Evolutionary conservation across 2,113 vertebrate species (phyloP).

Genomic region (Kryptolebias marmoratus): DNA sequence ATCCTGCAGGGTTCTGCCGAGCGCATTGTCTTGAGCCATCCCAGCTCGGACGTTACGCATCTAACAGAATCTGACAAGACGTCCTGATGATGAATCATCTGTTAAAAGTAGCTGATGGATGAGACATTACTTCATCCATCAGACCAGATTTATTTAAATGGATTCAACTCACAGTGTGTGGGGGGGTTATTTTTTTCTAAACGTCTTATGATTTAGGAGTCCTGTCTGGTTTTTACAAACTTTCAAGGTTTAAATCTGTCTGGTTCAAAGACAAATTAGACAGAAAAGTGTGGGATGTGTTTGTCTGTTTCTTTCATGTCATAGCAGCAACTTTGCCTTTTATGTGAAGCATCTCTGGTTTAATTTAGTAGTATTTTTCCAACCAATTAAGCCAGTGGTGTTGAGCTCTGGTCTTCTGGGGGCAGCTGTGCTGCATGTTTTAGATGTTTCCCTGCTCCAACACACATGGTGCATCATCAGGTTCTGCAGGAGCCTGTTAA

Average conservation of each 20-base stretch:
- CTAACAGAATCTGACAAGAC: conserved; percentile 25
- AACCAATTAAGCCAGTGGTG: no score
- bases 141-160: conserved; percentile 33
- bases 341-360: no score
- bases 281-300: neutral
- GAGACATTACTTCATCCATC: conserved; percentile 57
- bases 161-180: conserved; percentile 27
- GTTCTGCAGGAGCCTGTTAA: no score
- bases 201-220: conserved; percentile 23
- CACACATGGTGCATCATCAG: no score
- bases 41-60: conserved; percentile 1
- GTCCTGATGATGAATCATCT: conserved; percentile 36
- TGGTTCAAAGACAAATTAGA: conserved; percentile 4
- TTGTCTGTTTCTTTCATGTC: neutral
- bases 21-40: conserved; percentile 3
- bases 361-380: no score
- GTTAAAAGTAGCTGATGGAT: conserved; percentile 40
- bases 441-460: no score
- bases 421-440: no score
- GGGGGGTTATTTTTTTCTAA: neutral
- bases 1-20: neutral
- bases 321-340: neutral
- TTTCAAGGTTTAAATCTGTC: conserved; percentile 2
- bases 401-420: no score
- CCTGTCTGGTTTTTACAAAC: conserved; percentile 18